Evolutionary conservation across 1,140 invertebrate species (phyloP).

Genomic region (Habropoda laboriosa): DNA sequence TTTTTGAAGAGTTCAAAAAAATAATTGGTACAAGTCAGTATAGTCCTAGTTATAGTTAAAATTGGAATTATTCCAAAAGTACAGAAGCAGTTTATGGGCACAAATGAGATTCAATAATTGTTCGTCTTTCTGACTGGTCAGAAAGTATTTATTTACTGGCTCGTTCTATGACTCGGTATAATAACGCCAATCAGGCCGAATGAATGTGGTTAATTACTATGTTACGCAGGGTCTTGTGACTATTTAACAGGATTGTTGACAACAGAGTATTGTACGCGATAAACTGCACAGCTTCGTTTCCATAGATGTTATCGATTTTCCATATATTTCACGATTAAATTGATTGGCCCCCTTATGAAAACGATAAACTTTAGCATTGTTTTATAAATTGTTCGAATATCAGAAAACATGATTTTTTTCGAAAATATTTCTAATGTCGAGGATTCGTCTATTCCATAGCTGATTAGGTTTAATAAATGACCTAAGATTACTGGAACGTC

Average conservation of each 20-base stretch:
- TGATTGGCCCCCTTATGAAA: too few species aligned
- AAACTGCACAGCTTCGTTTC: background rate
- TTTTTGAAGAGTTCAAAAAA: too few species aligned
- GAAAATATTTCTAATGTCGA: too few species aligned
- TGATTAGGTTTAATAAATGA: too few species aligned
- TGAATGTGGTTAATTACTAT: constrained; percentile 13
- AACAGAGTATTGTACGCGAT: background rate
- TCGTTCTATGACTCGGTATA: background rate
- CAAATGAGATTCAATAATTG: background rate
- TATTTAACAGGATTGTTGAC: constrained; percentile 35
- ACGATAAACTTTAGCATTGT: background rate
- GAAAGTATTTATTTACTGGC: background rate
- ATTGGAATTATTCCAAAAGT: background rate
- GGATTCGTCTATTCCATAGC: too few species aligned
- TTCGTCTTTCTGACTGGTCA: background rate
- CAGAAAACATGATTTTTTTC: too few species aligned
- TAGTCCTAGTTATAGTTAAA: background rate
- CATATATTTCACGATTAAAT: background rate
- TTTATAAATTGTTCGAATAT: too few species aligned
- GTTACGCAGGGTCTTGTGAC: background rate
- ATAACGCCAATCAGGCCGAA: background rate
- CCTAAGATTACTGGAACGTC: too few species aligned
- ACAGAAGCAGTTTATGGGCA: background rate
- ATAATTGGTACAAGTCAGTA: too few species aligned
- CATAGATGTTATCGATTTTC: background rate